These are phyloP conservation scores for Callospermophilus lateralis DNA, from an alignment of 2,113 vertebrate species.

Conservation along the genomic window DNA sequence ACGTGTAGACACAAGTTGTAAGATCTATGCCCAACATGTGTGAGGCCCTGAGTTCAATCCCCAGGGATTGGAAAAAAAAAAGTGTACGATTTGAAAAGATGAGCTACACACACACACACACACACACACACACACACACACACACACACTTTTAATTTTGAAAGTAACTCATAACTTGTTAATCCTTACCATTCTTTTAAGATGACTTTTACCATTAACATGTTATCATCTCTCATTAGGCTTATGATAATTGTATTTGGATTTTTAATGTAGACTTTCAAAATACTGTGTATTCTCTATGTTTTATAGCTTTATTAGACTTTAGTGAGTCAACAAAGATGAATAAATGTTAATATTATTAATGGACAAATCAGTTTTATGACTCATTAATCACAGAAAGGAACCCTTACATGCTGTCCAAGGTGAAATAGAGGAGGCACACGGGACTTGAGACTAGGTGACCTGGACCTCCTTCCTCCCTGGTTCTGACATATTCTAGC, in stretches of 20 bases:
- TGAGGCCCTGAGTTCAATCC: neutral
- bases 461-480: neutral
- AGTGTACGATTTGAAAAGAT: neutral
- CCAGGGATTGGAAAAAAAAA: too few relatives aligned
- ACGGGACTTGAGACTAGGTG: neutral
- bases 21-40: neutral
- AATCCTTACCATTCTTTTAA: slow-evolving; percentile 11
- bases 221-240: neutral
- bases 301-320: neutral
- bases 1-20: neutral
- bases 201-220: neutral
- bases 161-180: neutral
- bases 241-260: neutral
- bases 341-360: neutral
- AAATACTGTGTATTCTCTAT: neutral
- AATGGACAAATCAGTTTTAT: neutral
- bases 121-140: neutral
- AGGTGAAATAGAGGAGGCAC: neutral
- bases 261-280: neutral
- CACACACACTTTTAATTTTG: neutral
- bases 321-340: neutral
- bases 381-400: neutral
- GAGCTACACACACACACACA: neutral
- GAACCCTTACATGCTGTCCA: neutral
- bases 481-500: neutral